A percentile compares a stretch with the other conserved stretches of the same genome.
phyloP scores from a whole-genome alignment of 2,888 invertebrate genomes.

The Brachyptera putata region DNA sequence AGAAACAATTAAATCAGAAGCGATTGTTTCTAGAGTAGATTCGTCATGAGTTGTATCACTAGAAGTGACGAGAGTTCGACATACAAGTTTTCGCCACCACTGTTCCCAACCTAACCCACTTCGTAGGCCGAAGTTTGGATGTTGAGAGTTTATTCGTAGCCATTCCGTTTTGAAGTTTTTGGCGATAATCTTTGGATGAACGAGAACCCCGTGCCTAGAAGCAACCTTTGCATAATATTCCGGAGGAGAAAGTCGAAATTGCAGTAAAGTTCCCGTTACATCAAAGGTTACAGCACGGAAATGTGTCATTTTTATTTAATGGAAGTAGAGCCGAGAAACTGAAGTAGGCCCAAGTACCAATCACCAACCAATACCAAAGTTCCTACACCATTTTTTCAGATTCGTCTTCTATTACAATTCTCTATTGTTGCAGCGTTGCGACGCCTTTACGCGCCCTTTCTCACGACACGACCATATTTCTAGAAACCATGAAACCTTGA shows the following conservation, averaged over 20 bases:
- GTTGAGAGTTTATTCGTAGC: constrained; percentile 57
- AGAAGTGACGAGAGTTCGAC: constrained; percentile 57
- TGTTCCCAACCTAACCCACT: constrained; percentile 66
- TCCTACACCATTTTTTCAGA: too few relatives aligned
- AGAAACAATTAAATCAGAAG: constrained; percentile 59
- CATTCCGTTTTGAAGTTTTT: constrained; percentile 62
- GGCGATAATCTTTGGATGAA: constrained; percentile 55
- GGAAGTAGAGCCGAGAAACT: too few relatives aligned
- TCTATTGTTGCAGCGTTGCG: too few relatives aligned
- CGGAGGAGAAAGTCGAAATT: constrained; percentile 65
- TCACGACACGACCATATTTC: constrained; percentile 11
- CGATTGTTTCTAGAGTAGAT: constrained; percentile 49
- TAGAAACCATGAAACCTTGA: constrained; percentile 6
- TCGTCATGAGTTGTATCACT: constrained; percentile 41
- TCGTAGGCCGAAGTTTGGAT: constrained; percentile 77
- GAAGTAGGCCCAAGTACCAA: too few relatives aligned
- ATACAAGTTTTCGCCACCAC: constrained; percentile 77
- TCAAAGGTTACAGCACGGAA: constrained; percentile 68
- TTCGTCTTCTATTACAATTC: not conserved
- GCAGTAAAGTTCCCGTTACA: constrained; percentile 78
- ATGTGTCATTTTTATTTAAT: not conserved
- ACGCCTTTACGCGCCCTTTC: too few relatives aligned
- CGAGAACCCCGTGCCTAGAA: constrained; percentile 60
- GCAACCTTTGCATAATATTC: constrained; percentile 71
- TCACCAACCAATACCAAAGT: too few relatives aligned